Evolutionary conservation across 2,113 vertebrate genomes (phyloP).

Genomic region (Coptodon bakossiorum): DNA sequence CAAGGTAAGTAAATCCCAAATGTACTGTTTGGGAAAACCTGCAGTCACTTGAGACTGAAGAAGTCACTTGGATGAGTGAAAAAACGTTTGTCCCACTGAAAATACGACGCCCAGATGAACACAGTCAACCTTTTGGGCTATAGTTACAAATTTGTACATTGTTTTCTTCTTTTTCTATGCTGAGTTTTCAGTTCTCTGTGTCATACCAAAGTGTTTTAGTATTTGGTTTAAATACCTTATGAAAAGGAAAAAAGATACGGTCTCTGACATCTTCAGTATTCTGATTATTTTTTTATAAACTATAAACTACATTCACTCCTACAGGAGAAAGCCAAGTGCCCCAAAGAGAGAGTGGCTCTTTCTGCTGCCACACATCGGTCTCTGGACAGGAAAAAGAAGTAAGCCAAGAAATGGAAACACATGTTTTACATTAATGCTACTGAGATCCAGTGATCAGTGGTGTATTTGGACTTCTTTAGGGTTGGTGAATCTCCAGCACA

Average conservation of each 20-base stretch:
- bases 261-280: fast-evolving
- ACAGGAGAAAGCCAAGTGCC: neutral
- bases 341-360: neutral
- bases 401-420: neutral
- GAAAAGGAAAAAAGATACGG: neutral
- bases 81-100: fast-evolving
- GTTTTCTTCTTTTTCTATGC: neutral
- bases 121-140: neutral
- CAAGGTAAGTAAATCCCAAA: neutral
- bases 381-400: neutral
- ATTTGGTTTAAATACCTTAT: fast-evolving
- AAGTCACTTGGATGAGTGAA: neutral
- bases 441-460: neutral
- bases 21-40: neutral
- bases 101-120: fast-evolving
- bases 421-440: neutral
- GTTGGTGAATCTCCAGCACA: neutral
- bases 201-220: neutral
- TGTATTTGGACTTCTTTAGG: neutral
- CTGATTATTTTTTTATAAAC: fast-evolving
- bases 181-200: fast-evolving
- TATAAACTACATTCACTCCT: neutral
- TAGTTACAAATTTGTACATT: neutral
- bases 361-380: fast-evolving
- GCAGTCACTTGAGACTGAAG: neutral